phyloP scores from a whole-genome alignment of 2,888 invertebrate genomes.

The Coenonympha glycerion region DNA sequence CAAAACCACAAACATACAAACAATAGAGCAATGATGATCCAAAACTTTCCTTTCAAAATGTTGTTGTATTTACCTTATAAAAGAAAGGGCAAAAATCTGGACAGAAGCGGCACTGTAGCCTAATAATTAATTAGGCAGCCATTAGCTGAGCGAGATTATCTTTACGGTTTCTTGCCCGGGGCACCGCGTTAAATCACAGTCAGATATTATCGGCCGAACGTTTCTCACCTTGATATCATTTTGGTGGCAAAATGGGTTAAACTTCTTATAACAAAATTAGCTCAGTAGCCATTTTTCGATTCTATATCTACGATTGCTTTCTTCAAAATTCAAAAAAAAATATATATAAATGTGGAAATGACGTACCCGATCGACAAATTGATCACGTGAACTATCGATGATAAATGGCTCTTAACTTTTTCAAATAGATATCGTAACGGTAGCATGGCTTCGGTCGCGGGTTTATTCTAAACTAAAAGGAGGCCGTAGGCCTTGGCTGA shows the following conservation, averaged over 20 bases:
- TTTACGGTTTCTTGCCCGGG: constrained; percentile 49
- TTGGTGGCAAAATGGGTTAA: neutral
- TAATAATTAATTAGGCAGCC: constrained; percentile 62
- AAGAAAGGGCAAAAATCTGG: constrained; percentile 1
- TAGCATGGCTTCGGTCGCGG: too few relatives aligned
- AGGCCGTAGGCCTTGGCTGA: too few relatives aligned
- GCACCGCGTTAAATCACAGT: constrained; percentile 50
- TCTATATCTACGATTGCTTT: too few relatives aligned
- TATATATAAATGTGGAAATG: too few relatives aligned
- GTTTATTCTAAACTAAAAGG: too few relatives aligned
- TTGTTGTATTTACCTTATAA: neutral
- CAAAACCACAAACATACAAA: neutral
- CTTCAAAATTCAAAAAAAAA: too few relatives aligned
- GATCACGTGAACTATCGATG: too few relatives aligned
- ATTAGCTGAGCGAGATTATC: constrained; percentile 61
- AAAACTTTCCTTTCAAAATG: neutral
- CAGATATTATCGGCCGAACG: constrained; percentile 42
- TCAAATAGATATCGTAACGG: too few relatives aligned
- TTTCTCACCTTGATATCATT: constrained; percentile 35
- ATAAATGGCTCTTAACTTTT: too few relatives aligned
- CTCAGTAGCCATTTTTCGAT: too few relatives aligned
- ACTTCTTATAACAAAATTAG: neutral
- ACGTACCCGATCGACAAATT: too few relatives aligned
- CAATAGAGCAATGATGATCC: neutral
- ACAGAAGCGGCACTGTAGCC: constrained; percentile 26